Evolutionary conservation across 2,797 vertebrate species (phyloP), one percentile per base, ranked within the genome.

Genomic region (Sebastes taczanowskii): DNA sequence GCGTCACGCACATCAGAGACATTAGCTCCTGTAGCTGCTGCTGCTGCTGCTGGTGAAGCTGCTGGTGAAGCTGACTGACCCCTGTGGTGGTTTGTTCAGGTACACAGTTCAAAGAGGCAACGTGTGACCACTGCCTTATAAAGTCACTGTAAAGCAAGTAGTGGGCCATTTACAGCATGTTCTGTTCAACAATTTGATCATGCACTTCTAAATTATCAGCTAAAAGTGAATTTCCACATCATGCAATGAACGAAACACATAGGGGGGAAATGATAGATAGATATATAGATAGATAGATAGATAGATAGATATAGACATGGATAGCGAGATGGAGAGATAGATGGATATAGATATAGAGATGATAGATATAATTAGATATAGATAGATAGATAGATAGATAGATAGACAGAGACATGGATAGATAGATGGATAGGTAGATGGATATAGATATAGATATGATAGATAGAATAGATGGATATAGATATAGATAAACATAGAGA

Each of bases 31-130:
- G 56, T 22, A 77, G 59, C 53, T 63, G 42, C 25, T 64, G 38
- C 38, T 62, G 38, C 23, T 63, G 34, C 34, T 64, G 13, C 4
- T 25, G 3, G 18, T 11, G 32, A 60, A 29, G 16, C 65, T 58
- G 71, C 5, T 64, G 38, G 18, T 14, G 32, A 60, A 30, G 18
- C 65, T 58, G 58, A 13, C 29, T 11, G n/a, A 46, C 59, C 38
- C 71, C 55, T 34, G 46, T 27, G 69, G 61, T 75, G 69, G 61
- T 75, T 23, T 56, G 73, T 66, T 66, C 67, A 29, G 70, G 22
- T 22, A 70, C 81, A 71, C 29, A 56, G 73, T 35, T 76, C 74
- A 78, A 67, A 64, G 38, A 46, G 9, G 29, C 77, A 62, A 35
- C 35, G 25, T 6, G 29, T 69, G 20, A 18, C 38, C 58, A 59